Evolutionary conservation across 2,888 invertebrate genomes (phyloP).

Genomic region (Leucozona laternaria): DNA sequence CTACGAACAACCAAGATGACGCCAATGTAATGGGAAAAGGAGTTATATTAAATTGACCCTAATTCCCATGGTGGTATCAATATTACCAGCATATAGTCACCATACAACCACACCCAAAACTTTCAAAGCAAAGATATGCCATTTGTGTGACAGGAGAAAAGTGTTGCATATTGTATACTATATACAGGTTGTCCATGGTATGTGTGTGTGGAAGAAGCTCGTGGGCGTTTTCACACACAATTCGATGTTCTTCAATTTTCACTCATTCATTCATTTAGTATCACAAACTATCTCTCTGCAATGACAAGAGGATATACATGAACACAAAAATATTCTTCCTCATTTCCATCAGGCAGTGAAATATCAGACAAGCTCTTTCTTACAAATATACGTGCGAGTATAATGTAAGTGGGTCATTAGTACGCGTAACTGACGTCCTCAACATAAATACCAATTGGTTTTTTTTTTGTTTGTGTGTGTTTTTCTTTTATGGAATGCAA

Average conservation of each 20-base stretch:
- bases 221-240: conserved; percentile 59
- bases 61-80: conserved; percentile 58
- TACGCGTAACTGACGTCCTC: conserved; percentile 36
- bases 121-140: conserved; percentile 44
- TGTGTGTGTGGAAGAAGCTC: not conserved
- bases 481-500: conserved; percentile 25
- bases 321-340: conserved; percentile 23
- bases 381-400: conserved; percentile 2
- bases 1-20: not conserved
- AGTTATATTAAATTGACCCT: conserved; percentile 60
- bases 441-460: conserved; percentile 37
- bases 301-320: conserved; percentile 62
- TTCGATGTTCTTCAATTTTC: conserved; percentile 9
- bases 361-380: conserved; percentile 50
- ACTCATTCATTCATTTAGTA: conserved; percentile 38
- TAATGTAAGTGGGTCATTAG: conserved; percentile 73
- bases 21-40: not conserved
- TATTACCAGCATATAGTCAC: conserved; percentile 17
- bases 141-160: conserved; percentile 37
- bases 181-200: not conserved
- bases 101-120: conserved; percentile 45
- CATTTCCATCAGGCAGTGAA: conserved; percentile 34
- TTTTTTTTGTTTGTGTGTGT: not conserved
- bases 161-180: not conserved
- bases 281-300: conserved; percentile 25